Evolutionary conservation across 2,888 invertebrate genomes (phyloP).

Genomic region (Lithophane leautieri): DNA sequence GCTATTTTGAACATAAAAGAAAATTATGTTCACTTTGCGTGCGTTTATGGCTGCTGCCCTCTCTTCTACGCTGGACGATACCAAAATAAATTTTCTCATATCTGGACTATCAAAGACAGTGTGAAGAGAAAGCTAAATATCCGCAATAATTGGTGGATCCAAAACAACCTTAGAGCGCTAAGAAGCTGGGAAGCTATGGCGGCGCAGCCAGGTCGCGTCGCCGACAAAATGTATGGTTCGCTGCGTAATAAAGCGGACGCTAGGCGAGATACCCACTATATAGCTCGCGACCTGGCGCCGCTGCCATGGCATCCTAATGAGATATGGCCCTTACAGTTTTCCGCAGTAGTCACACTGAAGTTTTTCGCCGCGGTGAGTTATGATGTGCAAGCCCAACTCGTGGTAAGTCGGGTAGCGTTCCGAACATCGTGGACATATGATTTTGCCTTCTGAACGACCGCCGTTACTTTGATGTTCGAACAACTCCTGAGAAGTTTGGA

Average conservation of each 20-base stretch:
- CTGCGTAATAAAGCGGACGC: too few relatives aligned
- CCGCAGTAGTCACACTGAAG: slow-evolving; percentile 87
- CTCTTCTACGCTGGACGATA: not conserved
- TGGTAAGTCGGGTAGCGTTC: slow-evolving; percentile 86
- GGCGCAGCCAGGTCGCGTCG: too few relatives aligned
- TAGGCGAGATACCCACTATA: too few relatives aligned
- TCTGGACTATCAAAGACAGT: not conserved
- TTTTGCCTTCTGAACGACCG: slow-evolving; percentile 85
- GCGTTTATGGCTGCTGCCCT: not conserved
- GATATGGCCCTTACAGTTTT: slow-evolving; percentile 75
- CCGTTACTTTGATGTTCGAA: slow-evolving; percentile 85
- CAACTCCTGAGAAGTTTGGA: slow-evolving; percentile 86
- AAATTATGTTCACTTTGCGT: not conserved
- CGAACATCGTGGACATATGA: slow-evolving; percentile 83
- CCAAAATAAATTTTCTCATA: too few relatives aligned
- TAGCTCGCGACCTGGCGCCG: too few relatives aligned
- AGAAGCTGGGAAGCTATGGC: too few relatives aligned
- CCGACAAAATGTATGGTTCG: too few relatives aligned
- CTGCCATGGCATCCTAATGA: too few relatives aligned
- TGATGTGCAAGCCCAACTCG: slow-evolving; percentile 83
- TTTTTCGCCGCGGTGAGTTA: slow-evolving; percentile 82
- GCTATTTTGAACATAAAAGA: not conserved
- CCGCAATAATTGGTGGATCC: not conserved
- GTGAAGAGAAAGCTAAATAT: not conserved
- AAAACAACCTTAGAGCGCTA: slow-evolving; percentile 53